A percentile compares a stretch with the other conserved stretches of the same genome.
Conservation (phyloP, 2,888 invertebrate species). For the Amiota communis region DNA sequence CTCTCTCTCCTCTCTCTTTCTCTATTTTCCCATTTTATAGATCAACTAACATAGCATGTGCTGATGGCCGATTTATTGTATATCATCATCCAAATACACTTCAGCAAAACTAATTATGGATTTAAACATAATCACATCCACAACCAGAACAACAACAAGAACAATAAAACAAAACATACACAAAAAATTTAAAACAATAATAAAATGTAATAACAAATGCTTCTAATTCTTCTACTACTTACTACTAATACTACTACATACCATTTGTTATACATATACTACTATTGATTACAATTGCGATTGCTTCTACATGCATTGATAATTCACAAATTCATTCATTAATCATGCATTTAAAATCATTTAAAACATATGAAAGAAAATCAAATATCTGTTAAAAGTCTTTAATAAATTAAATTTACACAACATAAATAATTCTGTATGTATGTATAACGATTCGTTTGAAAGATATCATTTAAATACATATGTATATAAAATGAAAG, state of each 20-base stretch:
- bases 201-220: not conserved
- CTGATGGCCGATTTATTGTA: constrained; percentile 42
- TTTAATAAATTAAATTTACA: too few relatives aligned
- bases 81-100: constrained; percentile 45
- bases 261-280: too few relatives aligned
- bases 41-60: constrained; percentile 63
- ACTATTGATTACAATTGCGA: too few relatives aligned
- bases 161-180: constrained; percentile 24
- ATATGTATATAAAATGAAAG: not conserved
- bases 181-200: constrained; percentile 24
- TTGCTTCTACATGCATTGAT: not conserved
- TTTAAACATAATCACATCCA: not conserved
- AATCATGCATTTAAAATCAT: too few relatives aligned
- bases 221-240: too few relatives aligned
- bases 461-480: not conserved
- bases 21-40: constrained; percentile 43
- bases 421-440: too few relatives aligned
- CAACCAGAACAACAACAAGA: not conserved
- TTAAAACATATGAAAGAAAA: too few relatives aligned
- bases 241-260: too few relatives aligned
- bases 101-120: constrained; percentile 33
- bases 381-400: too few relatives aligned
- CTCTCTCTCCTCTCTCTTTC: too few relatives aligned
- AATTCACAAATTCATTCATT: not conserved
- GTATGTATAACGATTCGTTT: not conserved